phyloP scores from a whole-genome alignment of 2,888 invertebrate species.

The Polymixis lichenea region DNA sequence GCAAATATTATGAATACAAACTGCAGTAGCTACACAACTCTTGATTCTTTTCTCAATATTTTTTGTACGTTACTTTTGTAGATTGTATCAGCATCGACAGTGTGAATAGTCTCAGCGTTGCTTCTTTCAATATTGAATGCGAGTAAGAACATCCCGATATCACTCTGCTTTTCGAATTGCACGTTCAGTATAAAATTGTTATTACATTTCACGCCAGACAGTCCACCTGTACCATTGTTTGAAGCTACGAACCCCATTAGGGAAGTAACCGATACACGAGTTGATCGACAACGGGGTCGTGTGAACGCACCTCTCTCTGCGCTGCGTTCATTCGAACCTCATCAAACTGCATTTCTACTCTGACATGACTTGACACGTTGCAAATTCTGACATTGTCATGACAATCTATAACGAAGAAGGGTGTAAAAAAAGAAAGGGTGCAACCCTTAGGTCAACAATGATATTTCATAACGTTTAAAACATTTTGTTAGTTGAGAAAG shows the following conservation, averaged over 20 bases:
- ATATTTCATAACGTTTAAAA: conserved; percentile 75
- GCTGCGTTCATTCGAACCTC: conserved; percentile 69
- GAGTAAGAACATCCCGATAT: conserved; percentile 16
- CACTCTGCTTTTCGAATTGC: conserved; percentile 6
- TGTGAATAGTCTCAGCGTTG: conserved; percentile 19
- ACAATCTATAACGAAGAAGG: conserved; percentile 69
- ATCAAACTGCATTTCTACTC: conserved; percentile 80
- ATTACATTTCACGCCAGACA: conserved; percentile 44
- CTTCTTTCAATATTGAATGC: conserved; percentile 20
- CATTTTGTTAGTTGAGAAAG: conserved; percentile 71
- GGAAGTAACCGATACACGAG: conserved; percentile 57
- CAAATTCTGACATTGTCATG: conserved; percentile 78
- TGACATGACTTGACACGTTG: conserved; percentile 78
- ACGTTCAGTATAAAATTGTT: conserved; percentile 39
- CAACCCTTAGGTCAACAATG: conserved; percentile 74
- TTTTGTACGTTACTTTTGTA: background rate
- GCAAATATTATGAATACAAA: conserved; percentile 15
- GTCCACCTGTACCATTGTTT: conserved; percentile 59
- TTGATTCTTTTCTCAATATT: conserved; percentile 8
- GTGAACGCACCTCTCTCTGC: conserved; percentile 47
- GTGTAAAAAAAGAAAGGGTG: conserved; percentile 73
- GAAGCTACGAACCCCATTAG: conserved; percentile 52
- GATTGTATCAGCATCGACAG: conserved; percentile 31
- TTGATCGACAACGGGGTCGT: conserved; percentile 44
- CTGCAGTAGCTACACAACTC: background rate